Evolutionary conservation across 2,797 vertebrate genomes (phyloP).

Genomic region (Thamnophis elegans): DNA sequence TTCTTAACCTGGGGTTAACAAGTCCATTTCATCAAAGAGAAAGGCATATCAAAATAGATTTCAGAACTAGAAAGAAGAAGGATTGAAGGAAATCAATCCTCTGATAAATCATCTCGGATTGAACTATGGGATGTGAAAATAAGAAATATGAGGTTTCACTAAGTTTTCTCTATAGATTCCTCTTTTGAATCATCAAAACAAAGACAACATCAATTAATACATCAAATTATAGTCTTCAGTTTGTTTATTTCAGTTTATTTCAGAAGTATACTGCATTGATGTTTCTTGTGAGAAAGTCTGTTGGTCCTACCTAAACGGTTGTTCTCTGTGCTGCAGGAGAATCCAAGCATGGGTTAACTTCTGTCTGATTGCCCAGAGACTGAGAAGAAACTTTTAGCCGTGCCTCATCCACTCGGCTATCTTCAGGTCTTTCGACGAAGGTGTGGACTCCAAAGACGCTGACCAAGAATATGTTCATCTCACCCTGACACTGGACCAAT

Average conservation of each 20-base stretch:
- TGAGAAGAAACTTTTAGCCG: no score
- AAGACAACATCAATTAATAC: background rate
- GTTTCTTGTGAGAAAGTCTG: background rate
- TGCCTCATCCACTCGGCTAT: no score
- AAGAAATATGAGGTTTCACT: background rate
- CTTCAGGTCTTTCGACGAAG: no score
- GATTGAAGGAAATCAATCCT: slow-evolving; percentile 9
- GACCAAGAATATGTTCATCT: no score
- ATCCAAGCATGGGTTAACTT: no score
- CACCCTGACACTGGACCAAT: no score
- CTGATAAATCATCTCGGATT: background rate
- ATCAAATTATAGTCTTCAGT: background rate
- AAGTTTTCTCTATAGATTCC: background rate
- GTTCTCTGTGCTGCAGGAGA: no score
- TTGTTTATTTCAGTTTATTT: background rate
- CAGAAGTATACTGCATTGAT: background rate
- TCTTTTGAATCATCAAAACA: slow-evolving; percentile 8
- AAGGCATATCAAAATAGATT: slow-evolving; percentile 18
- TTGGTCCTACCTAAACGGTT: no score
- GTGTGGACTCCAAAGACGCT: no score
- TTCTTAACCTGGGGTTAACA: slow-evolving; percentile 87
- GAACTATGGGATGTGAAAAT: background rate
- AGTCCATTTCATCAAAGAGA: background rate
- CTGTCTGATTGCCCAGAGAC: no score
- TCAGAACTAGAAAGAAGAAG: slow-evolving; percentile 3